Evolutionary conservation across 2,888 invertebrate genomes (phyloP), one percentile per base, ranked within the genome.

Genomic region (Leptarthrus brevirostris): DNA sequence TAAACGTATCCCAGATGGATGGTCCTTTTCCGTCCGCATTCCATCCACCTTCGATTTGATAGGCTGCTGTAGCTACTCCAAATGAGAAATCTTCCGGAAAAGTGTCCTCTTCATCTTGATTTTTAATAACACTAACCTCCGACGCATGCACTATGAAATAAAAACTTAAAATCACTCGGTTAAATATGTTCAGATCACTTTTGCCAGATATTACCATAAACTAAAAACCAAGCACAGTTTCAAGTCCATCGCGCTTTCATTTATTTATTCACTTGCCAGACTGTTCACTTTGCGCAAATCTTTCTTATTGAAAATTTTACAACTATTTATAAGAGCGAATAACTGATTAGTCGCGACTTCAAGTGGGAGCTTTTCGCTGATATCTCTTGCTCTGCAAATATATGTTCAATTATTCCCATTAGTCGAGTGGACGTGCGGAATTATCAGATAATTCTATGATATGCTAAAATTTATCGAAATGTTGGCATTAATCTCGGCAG

Each of bases 1-100:
- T 81, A 66, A 82, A 82, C 4, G 80, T 80, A 78, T 88, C 88
- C 87, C 87, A 88, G 74, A 87, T 86, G 78, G 85, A 88, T 78
- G 85, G 84, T 3, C 87, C 86, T 79, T 87, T 88, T 22, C 86
- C 88, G 72, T 81, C 81, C 61, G 76, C 79, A 77, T 81, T 78
- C 81, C 81, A 81, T 22, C 76, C 81, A 5, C 81, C 81, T 77
- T 82, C 81, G 26, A 81, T 80, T 74, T 81, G 81, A 77, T 80
- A 81, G 16, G 82, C 81, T 1, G 82, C 79, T 1, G 81, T 81
- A 24, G 81, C 78, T 1, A 79, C 81, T 1, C 81, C 81, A 76
- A 82, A 80, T 40, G 76, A 75, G 74, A 82, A 81, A 34, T 78
- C 66, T 0, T 58, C 40, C 1, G 82, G 81, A 77, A 82, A 81